A percentile compares a stretch with the other conserved stretches of the same genome.
Conservation (phyloP, 2,113 vertebrate genomes). For the Opisthocomus hoazin region DNA sequence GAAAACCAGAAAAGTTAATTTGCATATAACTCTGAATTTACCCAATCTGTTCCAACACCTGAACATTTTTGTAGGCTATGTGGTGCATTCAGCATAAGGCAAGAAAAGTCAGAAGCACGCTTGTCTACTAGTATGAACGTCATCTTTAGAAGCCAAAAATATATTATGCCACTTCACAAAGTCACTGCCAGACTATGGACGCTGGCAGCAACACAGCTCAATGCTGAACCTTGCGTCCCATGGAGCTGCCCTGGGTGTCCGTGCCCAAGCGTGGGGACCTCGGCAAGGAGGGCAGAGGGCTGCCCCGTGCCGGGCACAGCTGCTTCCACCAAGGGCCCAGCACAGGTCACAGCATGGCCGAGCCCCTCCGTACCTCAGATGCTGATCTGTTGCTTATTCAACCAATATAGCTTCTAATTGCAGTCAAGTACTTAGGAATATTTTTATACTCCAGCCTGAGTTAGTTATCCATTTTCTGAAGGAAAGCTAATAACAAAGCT, state of each 20-base stretch:
- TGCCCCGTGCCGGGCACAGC: rapidly evolving
- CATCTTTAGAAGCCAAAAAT: background rate
- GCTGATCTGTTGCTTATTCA: background rate
- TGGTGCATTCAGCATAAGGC: no score
- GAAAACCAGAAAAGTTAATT: background rate
- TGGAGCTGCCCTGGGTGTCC: background rate
- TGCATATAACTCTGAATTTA: background rate
- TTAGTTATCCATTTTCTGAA: background rate
- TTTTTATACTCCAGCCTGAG: background rate
- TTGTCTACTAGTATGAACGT: background rate
- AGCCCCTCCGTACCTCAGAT: background rate
- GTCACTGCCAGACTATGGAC: background rate
- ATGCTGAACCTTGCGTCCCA: rapidly evolving
- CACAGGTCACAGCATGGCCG: background rate
- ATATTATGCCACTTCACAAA: background rate
- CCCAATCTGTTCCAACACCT: background rate
- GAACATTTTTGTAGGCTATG: no score
- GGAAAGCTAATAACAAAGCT: background rate
- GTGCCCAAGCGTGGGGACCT: background rate
- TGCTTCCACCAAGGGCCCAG: background rate
- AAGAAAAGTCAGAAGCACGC: background rate
- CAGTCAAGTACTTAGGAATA: background rate
- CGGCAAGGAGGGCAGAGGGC: rapidly evolving
- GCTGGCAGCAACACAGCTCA: rapidly evolving
- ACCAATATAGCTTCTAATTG: background rate